Evolutionary conservation across 2,888 invertebrate species (phyloP), one percentile per base, ranked within the genome.

Genomic region (Rhogogaster chlorosoma): DNA sequence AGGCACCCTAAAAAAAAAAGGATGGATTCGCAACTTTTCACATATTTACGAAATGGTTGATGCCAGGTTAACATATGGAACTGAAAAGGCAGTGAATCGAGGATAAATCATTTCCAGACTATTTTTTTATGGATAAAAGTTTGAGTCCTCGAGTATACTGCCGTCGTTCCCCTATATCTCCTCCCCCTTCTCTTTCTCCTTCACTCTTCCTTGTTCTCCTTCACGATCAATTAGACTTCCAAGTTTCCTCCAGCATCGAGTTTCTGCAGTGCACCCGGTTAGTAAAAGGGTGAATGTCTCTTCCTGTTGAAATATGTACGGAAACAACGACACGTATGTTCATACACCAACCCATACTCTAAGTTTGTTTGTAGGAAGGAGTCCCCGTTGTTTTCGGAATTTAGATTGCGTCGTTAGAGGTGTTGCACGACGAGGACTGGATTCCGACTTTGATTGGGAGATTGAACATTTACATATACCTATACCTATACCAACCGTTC

Each of bases 321-420:
- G 36, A 75, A 22, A 61, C 29, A 77, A 77, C 53, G 67, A 36
- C 32, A 77, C 32, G 32, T 18, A 22, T 61, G 45, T 77, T 49
- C 32, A n/a, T 49, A 42, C 22, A 42, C 53, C 3, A 32, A 22
- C n/a, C n/a, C 70, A n/a, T 45, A n/a, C 73, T 70, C 53, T 26
- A 29, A 12, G 80, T 61, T 36, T 61, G 61, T 61, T 36, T 36
- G 61, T 42, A 42, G 73, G 26, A 45, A 67, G 36, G 84, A 67
- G 84, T 75, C 53, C 61, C 84, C 18, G 84, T 84, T 71, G 70
- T 75, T 71, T 71, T 71, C 83, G 89, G 91, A 91, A 91, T 91
- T 91, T 90, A 91, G 89, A 91, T 91, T 91, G 90, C 91, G 86
- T 91, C 89, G 91, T 91, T 91, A 90, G 88, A 67, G 87, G 86